A percentile compares a stretch with the other conserved stretches of the same genome.
Conservation (phyloP, 1,140 invertebrate genomes). For the Meloidogyne exigua region DNA sequence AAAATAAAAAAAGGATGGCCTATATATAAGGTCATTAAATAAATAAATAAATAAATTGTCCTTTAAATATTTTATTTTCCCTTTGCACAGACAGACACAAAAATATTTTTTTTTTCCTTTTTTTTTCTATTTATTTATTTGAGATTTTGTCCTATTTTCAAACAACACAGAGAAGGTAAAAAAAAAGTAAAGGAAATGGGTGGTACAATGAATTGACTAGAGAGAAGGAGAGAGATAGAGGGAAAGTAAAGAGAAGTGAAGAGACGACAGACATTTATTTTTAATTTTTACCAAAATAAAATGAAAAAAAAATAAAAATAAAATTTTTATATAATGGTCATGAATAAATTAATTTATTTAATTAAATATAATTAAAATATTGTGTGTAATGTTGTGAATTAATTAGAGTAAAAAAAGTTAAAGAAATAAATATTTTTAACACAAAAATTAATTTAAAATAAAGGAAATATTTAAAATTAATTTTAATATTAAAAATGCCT, state of each 20-base stretch:
- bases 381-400: no score
- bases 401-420: no score
- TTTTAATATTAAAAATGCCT: no score
- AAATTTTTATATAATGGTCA: not conserved
- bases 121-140: not conserved
- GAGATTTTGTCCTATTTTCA: conserved; percentile 2
- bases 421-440: no score
- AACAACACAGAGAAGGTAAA: not conserved
- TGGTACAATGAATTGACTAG: not conserved
- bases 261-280: no score
- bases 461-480: no score
- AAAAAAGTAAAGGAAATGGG: not conserved
- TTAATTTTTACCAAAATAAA: not conserved
- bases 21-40: not conserved
- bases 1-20: not conserved
- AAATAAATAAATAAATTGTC: not conserved
- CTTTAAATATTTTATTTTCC: not conserved
- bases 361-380: no score
- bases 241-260: no score
- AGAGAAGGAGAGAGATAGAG: not conserved
- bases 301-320: no score
- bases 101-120: not conserved
- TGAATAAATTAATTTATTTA: no score
- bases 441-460: no score
- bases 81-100: not conserved